Conservation (phyloP, 2,888 invertebrate species). For the Ectemnius continuus region DNA sequence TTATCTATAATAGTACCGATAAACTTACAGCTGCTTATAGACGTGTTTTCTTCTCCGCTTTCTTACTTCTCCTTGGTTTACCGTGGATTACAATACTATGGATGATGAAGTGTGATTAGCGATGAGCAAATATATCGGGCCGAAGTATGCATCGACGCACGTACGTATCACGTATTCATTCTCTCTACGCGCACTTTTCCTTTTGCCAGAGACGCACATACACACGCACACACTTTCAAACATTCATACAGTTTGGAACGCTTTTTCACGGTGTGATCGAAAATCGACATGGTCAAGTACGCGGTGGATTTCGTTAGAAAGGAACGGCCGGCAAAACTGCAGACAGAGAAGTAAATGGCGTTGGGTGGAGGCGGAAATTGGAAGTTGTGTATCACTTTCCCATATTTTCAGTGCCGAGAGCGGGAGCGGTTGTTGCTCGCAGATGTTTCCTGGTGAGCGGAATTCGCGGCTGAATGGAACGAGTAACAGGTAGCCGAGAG, state of each 20-base stretch:
- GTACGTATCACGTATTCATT: constrained; percentile 11
- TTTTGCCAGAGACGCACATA: not conserved
- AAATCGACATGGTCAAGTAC: not conserved
- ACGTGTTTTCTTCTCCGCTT: constrained; percentile 32
- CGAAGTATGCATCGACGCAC: constrained; percentile 39
- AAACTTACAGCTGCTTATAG: constrained; percentile 57
- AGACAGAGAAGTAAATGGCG: too few relatives aligned
- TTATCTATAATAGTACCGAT: constrained; percentile 60
- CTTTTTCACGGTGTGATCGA: not conserved
- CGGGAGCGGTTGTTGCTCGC: too few relatives aligned
- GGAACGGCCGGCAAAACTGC: too few relatives aligned
- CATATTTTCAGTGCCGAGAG: too few relatives aligned
- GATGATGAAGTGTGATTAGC: constrained; percentile 58
- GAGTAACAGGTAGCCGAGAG: too few relatives aligned
- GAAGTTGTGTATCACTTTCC: too few relatives aligned
- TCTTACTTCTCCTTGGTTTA: constrained; percentile 29
- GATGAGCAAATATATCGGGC: constrained; percentile 57
- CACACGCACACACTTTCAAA: not conserved
- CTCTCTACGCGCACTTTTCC: not conserved
- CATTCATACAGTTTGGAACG: not conserved
- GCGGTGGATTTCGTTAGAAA: not conserved
- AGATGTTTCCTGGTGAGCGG: too few relatives aligned
- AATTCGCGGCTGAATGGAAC: too few relatives aligned
- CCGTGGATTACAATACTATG: constrained; percentile 56
- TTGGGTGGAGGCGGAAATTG: too few relatives aligned